These are phyloP conservation scores for Myotis brandtii DNA, from an alignment of 2,113 vertebrate species.

Conservation along the genomic window DNA sequence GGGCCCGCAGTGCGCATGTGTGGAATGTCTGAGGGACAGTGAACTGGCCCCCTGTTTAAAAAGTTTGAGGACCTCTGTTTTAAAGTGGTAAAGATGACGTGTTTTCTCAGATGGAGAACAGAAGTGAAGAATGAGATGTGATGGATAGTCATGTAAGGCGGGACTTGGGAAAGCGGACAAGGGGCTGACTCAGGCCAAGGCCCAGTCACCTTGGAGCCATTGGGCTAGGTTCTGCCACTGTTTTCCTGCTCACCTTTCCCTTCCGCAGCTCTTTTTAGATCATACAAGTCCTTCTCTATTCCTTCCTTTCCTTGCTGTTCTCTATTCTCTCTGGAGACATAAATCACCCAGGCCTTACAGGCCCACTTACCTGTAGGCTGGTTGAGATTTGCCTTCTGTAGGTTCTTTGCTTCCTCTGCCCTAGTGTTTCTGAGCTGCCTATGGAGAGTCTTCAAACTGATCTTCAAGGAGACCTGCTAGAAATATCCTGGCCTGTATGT, in stretches of 20 bases:
- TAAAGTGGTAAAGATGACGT: background rate
- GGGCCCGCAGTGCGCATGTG: too few relatives aligned
- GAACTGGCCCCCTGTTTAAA: too few relatives aligned
- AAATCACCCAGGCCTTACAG: too few relatives aligned
- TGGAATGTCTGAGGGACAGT: too few relatives aligned
- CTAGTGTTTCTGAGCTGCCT: background rate
- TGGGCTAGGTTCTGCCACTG: accelerated
- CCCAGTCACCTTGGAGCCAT: accelerated
- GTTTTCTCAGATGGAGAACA: background rate
- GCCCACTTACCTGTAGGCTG: background rate
- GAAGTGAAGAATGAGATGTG: background rate
- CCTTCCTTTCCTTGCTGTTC: background rate
- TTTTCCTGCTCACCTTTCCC: background rate
- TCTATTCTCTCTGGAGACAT: background rate
- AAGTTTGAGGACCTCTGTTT: background rate
- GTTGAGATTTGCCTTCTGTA: background rate
- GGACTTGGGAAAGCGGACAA: background rate
- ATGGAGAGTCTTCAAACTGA: background rate
- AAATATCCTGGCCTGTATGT: background rate
- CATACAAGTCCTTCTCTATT: background rate
- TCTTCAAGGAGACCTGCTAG: background rate
- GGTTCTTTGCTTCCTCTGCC: background rate
- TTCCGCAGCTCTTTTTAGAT: background rate
- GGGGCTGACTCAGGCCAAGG: background rate
- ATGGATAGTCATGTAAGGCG: background rate